Conservation (phyloP, 2,888 invertebrate genomes). For the Ariolimax columbianus region DNA sequence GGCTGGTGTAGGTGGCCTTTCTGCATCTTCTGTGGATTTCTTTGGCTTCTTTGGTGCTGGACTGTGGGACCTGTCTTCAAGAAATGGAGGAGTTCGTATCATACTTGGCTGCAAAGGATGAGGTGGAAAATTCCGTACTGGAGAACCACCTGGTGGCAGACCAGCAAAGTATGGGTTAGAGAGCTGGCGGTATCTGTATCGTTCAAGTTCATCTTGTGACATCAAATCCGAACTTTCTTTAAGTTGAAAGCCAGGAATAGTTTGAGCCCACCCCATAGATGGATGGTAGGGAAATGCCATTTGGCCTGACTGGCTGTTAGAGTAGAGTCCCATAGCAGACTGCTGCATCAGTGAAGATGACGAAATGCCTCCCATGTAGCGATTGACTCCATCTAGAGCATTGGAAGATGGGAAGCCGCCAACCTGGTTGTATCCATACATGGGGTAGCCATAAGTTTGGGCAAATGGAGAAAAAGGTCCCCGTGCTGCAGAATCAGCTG, state of each 20-base stretch:
- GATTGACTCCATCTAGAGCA: conserved; percentile 47
- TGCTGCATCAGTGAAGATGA: conserved; percentile 46
- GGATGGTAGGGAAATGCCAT: conserved; percentile 51
- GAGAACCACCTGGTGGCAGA: conserved; percentile 46
- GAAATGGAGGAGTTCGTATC: conserved; percentile 42
- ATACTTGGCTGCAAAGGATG: conserved; percentile 48
- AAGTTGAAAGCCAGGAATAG: conserved; percentile 48
- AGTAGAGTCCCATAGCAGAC: conserved; percentile 52
- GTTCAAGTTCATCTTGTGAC: conserved; percentile 50
- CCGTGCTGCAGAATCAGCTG: conserved; percentile 36
- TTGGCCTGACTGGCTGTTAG: conserved; percentile 49
- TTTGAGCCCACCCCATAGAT: conserved; percentile 48
- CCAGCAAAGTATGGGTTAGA: conserved; percentile 49
- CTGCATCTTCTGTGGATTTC: conserved; percentile 50
- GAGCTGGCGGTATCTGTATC: conserved; percentile 47
- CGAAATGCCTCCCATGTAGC: conserved; percentile 50
- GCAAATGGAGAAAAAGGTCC: conserved; percentile 47
- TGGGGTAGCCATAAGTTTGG: conserved; percentile 50
- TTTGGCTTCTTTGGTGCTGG: conserved; percentile 51
- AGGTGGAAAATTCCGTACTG: conserved; percentile 43
- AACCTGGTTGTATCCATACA: conserved; percentile 52
- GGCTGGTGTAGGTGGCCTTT: conserved; percentile 49
- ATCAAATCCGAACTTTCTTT: conserved; percentile 47
- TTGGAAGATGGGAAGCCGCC: conserved; percentile 45
- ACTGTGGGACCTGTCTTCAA: conserved; percentile 47